Conservation (phyloP, 2,113 vertebrate genomes). For the Psammodynastes pulverulentus region DNA sequence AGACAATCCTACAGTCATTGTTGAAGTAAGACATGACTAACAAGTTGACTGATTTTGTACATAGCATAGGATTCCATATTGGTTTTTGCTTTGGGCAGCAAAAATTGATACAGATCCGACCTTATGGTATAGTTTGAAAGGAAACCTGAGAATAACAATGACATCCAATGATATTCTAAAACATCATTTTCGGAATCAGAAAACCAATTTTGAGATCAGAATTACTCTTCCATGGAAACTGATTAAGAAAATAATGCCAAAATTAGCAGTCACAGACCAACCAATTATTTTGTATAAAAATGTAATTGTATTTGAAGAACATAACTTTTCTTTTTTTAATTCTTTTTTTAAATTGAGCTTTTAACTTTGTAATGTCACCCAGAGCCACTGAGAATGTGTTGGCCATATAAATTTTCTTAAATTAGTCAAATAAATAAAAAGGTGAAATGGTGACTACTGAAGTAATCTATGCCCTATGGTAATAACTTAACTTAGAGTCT, state of each 20-base stretch:
- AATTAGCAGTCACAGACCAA: background rate
- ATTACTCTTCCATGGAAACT: background rate
- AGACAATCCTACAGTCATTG: background rate
- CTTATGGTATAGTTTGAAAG: background rate
- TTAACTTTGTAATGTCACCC: background rate
- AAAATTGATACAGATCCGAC: background rate
- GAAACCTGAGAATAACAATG: background rate
- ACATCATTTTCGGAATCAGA: background rate
- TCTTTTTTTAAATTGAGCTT: background rate
- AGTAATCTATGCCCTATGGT: background rate
- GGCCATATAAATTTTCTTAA: background rate
- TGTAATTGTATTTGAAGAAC: background rate
- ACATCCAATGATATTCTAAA: background rate
- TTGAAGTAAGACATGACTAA: background rate
- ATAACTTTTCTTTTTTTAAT: background rate
- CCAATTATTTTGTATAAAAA: background rate
- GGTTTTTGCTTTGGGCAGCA: background rate
- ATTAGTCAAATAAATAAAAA: background rate
- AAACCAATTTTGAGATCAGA: background rate
- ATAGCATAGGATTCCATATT: background rate
- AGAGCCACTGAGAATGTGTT: background rate
- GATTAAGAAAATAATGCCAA: background rate
- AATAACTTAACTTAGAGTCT: background rate
- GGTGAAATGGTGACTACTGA: background rate
- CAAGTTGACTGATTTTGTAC: background rate